phyloP scores from a whole-genome alignment of 2,113 vertebrate species.

The Eptesicus fuscus region DNA sequence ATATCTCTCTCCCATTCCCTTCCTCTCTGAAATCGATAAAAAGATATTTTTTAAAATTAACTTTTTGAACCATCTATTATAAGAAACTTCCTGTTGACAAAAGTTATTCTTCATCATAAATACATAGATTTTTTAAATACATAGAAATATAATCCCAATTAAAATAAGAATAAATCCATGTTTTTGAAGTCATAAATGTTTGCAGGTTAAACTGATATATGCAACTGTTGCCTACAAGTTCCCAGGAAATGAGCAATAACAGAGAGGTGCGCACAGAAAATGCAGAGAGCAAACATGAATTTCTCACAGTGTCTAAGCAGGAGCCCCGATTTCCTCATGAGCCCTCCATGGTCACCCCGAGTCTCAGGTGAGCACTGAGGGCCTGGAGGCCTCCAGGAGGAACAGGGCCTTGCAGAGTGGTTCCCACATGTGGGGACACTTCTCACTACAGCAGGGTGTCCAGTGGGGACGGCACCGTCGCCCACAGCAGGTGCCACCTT shows the following conservation, averaged over 20 bases:
- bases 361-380: not conserved
- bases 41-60: too few species aligned
- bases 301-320: not conserved
- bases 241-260: not conserved
- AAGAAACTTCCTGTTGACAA: not conserved
- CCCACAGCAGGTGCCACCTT: not conserved
- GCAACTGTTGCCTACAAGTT: not conserved
- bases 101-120: not conserved
- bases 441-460: not conserved
- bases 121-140: too few species aligned
- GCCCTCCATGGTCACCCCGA: fast-evolving
- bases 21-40: too few species aligned
- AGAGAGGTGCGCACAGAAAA: not conserved
- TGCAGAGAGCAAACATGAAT: not conserved
- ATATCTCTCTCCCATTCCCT: too few species aligned
- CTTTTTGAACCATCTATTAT: not conserved
- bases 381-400: not conserved
- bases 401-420: not conserved
- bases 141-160: not conserved
- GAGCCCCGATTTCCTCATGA: not conserved
- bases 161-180: not conserved
- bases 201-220: too few species aligned
- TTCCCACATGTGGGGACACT: not conserved
- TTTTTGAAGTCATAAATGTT: too few species aligned
- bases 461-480: not conserved